phyloP scores from a whole-genome alignment of 2,888 invertebrate genomes.

The Disparrhopalites patrizii region DNA sequence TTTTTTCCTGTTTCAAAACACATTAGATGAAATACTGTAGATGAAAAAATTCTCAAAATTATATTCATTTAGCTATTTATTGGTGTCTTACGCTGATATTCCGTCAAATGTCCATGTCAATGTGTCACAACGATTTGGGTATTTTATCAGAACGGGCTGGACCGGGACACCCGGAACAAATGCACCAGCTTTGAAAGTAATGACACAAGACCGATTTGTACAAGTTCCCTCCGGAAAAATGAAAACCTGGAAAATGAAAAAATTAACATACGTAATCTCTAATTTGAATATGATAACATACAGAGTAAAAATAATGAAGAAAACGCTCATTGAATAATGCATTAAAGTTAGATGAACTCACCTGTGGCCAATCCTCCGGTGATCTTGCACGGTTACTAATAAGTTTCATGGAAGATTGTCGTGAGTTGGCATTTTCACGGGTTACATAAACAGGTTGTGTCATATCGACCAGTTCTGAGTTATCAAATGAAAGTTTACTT shows the following conservation, averaged over 20 bases:
- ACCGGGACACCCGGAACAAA: slow-evolving; percentile 94
- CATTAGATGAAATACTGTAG: no score
- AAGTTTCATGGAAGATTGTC: slow-evolving; percentile 83
- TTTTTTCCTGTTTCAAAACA: slow-evolving; percentile 70
- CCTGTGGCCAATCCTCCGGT: slow-evolving; percentile 83
- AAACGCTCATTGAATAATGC: no score
- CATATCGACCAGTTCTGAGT: slow-evolving; percentile 82
- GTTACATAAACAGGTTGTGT: slow-evolving; percentile 93
- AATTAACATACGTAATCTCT: slow-evolving; percentile 4
- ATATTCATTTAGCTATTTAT: not conserved
- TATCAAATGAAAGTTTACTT: no score
- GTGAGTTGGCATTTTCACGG: slow-evolving; percentile 86
- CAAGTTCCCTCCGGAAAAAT: slow-evolving; percentile 71
- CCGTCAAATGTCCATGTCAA: slow-evolving; percentile 96
- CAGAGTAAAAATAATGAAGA: no score
- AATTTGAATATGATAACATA: not conserved
- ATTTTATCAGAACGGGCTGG: slow-evolving; percentile 70
- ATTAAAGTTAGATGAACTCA: no score
- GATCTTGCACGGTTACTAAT: slow-evolving; percentile 80
- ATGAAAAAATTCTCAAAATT: not conserved
- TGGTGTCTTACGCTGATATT: slow-evolving; percentile 77
- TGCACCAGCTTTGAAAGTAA: slow-evolving; percentile 62
- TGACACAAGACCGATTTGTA: slow-evolving; percentile 83
- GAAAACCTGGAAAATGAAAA: slow-evolving; percentile 17
- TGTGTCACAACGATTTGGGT: slow-evolving; percentile 82